A percentile compares a stretch with the other conserved stretches of the same genome.
phyloP scores from a whole-genome alignment of 1,140 invertebrate species.

The Bombus sylvicola region DNA sequence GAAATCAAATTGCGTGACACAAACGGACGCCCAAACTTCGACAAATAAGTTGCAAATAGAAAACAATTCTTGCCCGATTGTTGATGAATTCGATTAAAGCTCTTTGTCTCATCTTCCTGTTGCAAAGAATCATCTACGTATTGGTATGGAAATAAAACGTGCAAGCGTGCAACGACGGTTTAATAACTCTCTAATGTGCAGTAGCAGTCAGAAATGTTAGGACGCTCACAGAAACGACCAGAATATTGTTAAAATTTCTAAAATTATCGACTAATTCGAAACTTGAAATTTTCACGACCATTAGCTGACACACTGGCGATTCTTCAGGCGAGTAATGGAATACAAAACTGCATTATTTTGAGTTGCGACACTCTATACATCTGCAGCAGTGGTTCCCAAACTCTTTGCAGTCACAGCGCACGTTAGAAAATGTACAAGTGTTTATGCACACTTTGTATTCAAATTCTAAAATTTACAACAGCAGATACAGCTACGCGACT shows the following conservation, averaged over 20 bases:
- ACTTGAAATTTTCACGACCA: background rate
- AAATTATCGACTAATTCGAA: background rate
- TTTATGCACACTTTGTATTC: too few relatives aligned
- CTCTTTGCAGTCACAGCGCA: too few relatives aligned
- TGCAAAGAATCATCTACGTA: too few relatives aligned
- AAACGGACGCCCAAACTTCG: background rate
- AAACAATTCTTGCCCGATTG: background rate
- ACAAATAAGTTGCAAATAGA: background rate
- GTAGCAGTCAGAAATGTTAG: background rate
- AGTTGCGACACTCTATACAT: too few relatives aligned
- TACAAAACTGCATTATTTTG: too few relatives aligned
- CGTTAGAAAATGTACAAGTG: too few relatives aligned
- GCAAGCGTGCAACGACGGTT: background rate
- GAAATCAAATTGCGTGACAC: background rate
- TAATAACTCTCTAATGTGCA: background rate
- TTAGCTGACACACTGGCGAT: too few relatives aligned
- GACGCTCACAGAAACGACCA: background rate
- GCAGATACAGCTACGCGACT: too few relatives aligned
- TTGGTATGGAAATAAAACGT: background rate
- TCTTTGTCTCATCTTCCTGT: background rate
- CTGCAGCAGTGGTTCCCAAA: too few relatives aligned
- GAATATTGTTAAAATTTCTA: background rate
- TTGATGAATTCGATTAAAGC: background rate
- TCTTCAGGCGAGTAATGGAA: too few relatives aligned
- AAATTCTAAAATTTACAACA: too few relatives aligned